Evolutionary conservation across 2,797 vertebrate species (phyloP), one percentile per base, ranked within the genome.

Genomic region (Malacoraja senta): DNA sequence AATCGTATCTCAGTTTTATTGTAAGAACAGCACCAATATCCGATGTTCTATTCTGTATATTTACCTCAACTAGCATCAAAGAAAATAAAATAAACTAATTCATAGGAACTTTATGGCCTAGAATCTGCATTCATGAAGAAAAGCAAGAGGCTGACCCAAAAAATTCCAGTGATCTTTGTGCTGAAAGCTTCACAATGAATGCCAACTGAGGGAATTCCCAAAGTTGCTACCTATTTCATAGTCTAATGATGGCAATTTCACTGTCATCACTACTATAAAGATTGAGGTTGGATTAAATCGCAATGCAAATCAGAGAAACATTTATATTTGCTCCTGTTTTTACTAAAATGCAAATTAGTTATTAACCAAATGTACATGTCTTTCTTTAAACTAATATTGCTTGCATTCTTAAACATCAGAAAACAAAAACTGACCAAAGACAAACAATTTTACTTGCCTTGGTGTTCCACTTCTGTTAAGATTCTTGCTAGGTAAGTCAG

Each of bases 401-500:
- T 86, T 29, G 9, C 53, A 29, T 15, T 86, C 26, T 29, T 63
- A 38, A 86, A 29, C 58, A 86, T 74, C 19, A 83, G 80, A 24
- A 83, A 12, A 26, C 53, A 84, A 84, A 84, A 58, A 61, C 4
- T 29, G 26, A 61, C 26, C 26, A 35, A 88, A 88, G n/a, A 10
- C 84, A 68, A 21, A 4, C 21, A 58, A 74, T 76, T 12, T 53
- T 76, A 53, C 71, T 94, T 96, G 96, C 97, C 96, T 96, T 96
- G 94, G 94, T 93, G 94, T 93, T 97, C 97, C 93, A 96, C 94
- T 92, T 96, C 95, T 93, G 96, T 95, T 95, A 98, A 95, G 94
- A 96, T 95, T 93, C 96, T 96, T 94, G 96, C 95, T 93, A 98
- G 97, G 96, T 97, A 97, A 96, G 95, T 96, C 83, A 97, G 96